Evolutionary conservation across 2,888 invertebrate genomes (phyloP).

Genomic region (Scelioninae gen. 1): DNA sequence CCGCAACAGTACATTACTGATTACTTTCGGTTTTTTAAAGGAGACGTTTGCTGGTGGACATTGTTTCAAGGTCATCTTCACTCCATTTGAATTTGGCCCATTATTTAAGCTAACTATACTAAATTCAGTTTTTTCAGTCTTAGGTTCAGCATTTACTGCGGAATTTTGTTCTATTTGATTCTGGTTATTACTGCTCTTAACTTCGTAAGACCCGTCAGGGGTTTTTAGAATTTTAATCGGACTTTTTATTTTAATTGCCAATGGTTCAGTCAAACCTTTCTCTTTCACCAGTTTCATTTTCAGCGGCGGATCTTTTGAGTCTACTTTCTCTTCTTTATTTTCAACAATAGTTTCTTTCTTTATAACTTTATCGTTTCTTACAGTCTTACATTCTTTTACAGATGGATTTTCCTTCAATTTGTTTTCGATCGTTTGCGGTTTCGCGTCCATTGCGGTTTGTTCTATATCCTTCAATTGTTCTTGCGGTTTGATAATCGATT

Average conservation of each 20-base stretch:
- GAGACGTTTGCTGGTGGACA: conserved; percentile 73
- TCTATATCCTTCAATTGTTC: too few relatives aligned
- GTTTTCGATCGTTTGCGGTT: background rate
- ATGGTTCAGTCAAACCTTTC: conserved; percentile 16
- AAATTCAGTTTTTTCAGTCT: conserved; percentile 75
- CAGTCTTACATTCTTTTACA: background rate
- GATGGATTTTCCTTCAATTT: background rate
- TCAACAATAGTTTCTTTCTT: background rate
- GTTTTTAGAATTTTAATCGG: conserved; percentile 80
- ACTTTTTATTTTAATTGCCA: conserved; percentile 76
- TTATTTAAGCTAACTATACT: conserved; percentile 79
- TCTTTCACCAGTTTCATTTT: conserved; percentile 41
- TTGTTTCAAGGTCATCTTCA: conserved; percentile 80
- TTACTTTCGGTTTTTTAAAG: conserved; percentile 78
- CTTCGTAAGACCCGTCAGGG: conserved; percentile 79
- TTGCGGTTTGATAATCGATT: too few relatives aligned
- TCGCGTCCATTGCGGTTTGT: too few relatives aligned
- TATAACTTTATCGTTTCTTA: conserved; percentile 1
- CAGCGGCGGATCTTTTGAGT: conserved; percentile 25
- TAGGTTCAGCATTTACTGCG: conserved; percentile 52
- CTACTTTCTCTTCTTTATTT: conserved; percentile 14
- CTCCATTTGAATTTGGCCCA: conserved; percentile 78
- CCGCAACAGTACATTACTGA: conserved; percentile 77
- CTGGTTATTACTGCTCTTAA: conserved; percentile 71
- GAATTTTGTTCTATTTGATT: conserved; percentile 7